Conservation (phyloP, 2,797 vertebrate genomes). For the Cirrhinus mrigala region DNA sequence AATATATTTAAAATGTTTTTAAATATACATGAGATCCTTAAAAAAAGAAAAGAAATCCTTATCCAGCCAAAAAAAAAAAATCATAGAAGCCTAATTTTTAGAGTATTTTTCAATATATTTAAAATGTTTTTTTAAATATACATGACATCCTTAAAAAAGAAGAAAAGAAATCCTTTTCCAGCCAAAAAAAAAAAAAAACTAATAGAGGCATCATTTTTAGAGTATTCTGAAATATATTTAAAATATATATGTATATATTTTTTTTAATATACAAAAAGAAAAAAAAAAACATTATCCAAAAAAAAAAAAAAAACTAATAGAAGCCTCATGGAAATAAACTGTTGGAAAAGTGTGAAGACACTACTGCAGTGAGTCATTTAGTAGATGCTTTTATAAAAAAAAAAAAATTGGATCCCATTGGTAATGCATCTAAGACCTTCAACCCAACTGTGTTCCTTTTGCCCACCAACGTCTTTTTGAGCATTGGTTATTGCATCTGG, state of each 20-base stretch:
- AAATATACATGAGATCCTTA: background rate
- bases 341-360: background rate
- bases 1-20: too few relatives aligned
- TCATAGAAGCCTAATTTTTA: too few relatives aligned
- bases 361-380: background rate
- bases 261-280: too few relatives aligned
- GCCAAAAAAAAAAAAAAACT: too few relatives aligned
- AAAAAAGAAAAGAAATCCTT: background rate
- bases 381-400: background rate
- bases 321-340: background rate
- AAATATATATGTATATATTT: too few relatives aligned
- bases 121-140: too few relatives aligned
- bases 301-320: background rate
- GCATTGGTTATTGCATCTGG: background rate
- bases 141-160: too few relatives aligned
- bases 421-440: background rate
- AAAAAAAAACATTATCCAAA: too few relatives aligned
- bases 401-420: background rate
- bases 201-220: background rate
- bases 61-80: too few relatives aligned
- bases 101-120: too few relatives aligned
- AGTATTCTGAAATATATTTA: too few relatives aligned
- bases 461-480: background rate
- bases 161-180: background rate
- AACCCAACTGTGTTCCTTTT: background rate